Base-by-base conservation (phyloP, 2,797 vertebrate species). In the Spatula clypeata region DNA sequence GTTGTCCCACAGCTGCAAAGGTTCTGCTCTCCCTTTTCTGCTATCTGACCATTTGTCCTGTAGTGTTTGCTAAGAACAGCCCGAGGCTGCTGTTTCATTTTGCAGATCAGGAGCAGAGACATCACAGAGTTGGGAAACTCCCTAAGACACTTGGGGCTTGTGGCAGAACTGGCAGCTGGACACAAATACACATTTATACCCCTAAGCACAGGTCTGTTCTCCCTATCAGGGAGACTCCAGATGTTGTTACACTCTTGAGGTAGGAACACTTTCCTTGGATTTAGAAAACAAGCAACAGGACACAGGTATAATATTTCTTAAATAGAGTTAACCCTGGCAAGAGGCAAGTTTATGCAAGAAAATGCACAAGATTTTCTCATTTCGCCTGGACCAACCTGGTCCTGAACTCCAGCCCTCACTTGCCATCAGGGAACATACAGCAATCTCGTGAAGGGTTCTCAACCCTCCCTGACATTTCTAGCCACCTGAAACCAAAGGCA, bases 181-280 rank as follows among this genome's bases (percentile, higher is more conserved):
- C 18, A 65, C 15, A 79, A 79, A 29, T 40, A 2, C 26, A 34
- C 4, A 3, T 54, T 88, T 71, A 23, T 53, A 42, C 11, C 21
- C n/a, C 27, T 34, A 17, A 0, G 0, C 9, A 15, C 0, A 3
- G 6, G 14, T 12, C 24, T 14, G 5, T 70, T 81, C 8, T 61
- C 5, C 27, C 9, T 29, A 19, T 26, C 11, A 15, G 2, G 4
- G 5, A 23, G 29, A n/a, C 14, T 67, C 29, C 18, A 61, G 77
- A 38, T 4, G 1, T 47, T 42, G 24, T 12, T 70, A 61, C 17
- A 17, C 13, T 79, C 27, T 51, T 84, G 38, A 76, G 3, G 38
- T 32, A 70, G 40, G 27, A 91, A 58, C 11, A 26, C 0, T 65
- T 61, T 13, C 5, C 7, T 66, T 36, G 23, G 14, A 53, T 4